Base-by-base conservation (phyloP, 35 echinoderm and acorn worm species). In the Apostichopus parvimensis region DNA sequence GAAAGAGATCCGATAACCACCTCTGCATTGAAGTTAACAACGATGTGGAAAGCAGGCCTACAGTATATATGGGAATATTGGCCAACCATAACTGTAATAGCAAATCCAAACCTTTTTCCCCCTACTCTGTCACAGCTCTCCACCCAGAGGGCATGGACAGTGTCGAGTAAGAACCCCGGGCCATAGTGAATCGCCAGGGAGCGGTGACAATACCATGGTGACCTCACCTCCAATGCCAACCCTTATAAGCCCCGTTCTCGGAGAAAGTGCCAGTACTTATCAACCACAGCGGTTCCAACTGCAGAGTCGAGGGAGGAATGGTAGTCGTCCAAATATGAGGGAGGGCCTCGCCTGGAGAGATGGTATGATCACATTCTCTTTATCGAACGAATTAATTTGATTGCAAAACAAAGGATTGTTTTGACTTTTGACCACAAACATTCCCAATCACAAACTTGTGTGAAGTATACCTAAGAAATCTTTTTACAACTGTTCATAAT, bases 181-280 rank as follows among this genome's bases (percentile, higher is more conserved):
- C 8, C 23, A 54, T 13, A 88, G 64, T 54, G 8, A 7, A 17
- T 88, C 86, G 1, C 61, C 68, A 5, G 34, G 66, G 3, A 88
- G 86, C 52, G 86, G 64, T 34, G 57, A 88, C 64, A 73, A 88
- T 73, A 91, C 73, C 52, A 77, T 55, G 28, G 53, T 91, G 9
- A 54, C 53, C 0, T 57, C 89, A 15, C 89, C 89, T 53, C 71
- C 71, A 6, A 91, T 91, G 89, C 92, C 94, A 83, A 85, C 81
- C 56, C 85, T 98, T 13, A 61, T 79, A 4, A 96, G 95, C 65
- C 97, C 97, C 18, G 92, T 95, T 52, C 86, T 99, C 15, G 97
- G 97, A 14, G 97, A 99, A 78, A 99, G 97, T 92, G 97, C 95
- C 76, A 99, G 97, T 56, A 96, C 93, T 7, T 96, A 89, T 53